Evolutionary conservation across 2,888 invertebrate genomes (phyloP), one percentile per base, ranked within the genome.

Genomic region (Hypolimnas misippus): DNA sequence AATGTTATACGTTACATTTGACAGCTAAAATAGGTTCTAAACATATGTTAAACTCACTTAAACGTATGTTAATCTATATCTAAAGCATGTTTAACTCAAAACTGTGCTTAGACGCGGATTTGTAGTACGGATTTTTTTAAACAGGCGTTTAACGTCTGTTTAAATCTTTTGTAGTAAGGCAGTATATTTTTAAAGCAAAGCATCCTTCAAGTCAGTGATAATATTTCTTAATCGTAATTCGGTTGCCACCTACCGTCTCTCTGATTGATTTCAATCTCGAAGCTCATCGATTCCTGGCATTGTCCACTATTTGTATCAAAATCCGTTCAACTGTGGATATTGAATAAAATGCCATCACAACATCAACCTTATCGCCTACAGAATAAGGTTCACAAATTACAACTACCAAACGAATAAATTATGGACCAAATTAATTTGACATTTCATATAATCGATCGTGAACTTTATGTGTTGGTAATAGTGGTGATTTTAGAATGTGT

Each of bases 261-360:
- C 72, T 86, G 87, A 89, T 89, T 87, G 88, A 85, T 89, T 88
- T 87, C 87, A 86, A 89, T 89, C 83, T 80, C 74, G 70, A 76
- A 81, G 74, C 77, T 77, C 83, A 89, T 89, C 87, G 87, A 87
- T 86, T 79, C 77, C 75, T 73, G 70, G 66, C 70, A 81, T 85
- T 80, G 80, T 78, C 70, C 72, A 73, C 72, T 49, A 49, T 49
- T 49, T 69, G 69, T 68, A 57, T 54, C 49, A 29, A 65, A 56
- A 56, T 42, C 31, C 49, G 25, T 49, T 49, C 14, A 49, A 49
- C 7, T 49, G 25, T 49, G 0, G 14, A 29, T 49, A 29, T 52
- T 31, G 46, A 54, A n/a, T 10, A 50, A 19, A 31, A 3, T 21
- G 19, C 44, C 12, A n/a, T 21, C 17, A 29, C 16, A 62, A 35